A percentile compares a stretch with the other conserved stretches of the same genome.
phyloP scores from a whole-genome alignment of 2,888 invertebrate species.

The Cacoxenus indagator region DNA sequence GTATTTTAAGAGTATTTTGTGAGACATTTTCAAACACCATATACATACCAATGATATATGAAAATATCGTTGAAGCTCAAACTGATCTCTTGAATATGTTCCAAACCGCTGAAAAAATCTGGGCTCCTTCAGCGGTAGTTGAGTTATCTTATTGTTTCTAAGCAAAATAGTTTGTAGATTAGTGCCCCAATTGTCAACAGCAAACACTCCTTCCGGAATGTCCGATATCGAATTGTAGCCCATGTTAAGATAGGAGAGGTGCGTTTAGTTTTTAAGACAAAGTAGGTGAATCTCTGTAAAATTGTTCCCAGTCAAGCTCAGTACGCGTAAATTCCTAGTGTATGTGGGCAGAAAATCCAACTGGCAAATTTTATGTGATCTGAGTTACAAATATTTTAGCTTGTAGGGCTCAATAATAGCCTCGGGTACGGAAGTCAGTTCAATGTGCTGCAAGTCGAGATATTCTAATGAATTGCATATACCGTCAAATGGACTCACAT shows the following conservation, averaged over 20 bases:
- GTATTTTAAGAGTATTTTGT: conserved; percentile 81
- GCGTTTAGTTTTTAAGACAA: conserved; percentile 79
- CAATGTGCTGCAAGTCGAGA: conserved; percentile 86
- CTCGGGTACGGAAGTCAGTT: conserved; percentile 78
- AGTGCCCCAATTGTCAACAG: conserved; percentile 78
- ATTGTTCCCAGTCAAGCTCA: conserved; percentile 86
- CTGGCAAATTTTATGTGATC: conserved; percentile 81
- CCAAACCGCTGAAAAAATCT: conserved; percentile 81
- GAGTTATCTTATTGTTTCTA: conserved; percentile 86
- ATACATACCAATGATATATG: conserved; percentile 83
- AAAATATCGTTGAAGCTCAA: conserved; percentile 91
- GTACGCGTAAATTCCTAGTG: conserved; percentile 76
- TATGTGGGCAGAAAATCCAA: conserved; percentile 74
- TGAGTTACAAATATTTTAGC: conserved; percentile 85
- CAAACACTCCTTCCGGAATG: conserved; percentile 82
- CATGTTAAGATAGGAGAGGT: conserved; percentile 86
- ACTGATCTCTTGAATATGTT: conserved; percentile 87
- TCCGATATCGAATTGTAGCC: conserved; percentile 89
- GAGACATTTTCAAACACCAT: conserved; percentile 85
- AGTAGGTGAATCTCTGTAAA: conserved; percentile 80
- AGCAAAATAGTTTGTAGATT: conserved; percentile 85
- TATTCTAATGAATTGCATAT: conserved; percentile 83
- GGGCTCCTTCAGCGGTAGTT: conserved; percentile 77
- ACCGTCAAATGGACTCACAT: conserved; percentile 80
- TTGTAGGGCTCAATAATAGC: conserved; percentile 78